phyloP scores from a whole-genome alignment of 2,113 vertebrate genomes.

The Brienomyrus longianalis region DNA sequence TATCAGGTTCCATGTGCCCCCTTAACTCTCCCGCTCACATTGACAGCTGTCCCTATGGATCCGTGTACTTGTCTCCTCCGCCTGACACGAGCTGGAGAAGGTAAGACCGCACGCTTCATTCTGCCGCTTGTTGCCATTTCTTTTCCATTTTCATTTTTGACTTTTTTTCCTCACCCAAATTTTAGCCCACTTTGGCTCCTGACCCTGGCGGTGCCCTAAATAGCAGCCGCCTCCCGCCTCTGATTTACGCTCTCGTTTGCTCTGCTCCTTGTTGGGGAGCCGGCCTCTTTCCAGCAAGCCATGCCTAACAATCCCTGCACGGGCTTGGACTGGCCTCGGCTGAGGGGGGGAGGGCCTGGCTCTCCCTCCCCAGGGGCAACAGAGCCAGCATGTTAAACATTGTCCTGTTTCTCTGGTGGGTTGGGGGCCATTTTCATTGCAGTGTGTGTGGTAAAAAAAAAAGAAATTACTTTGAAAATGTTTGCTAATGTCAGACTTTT shows the following conservation, averaged over 20 bases:
- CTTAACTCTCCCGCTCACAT: constrained; percentile 76
- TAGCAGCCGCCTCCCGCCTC: neutral
- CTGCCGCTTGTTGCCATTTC: neutral
- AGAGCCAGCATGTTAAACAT: neutral
- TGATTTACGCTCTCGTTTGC: neutral
- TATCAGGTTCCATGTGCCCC: constrained; percentile 27
- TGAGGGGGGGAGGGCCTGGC: neutral
- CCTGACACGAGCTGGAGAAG: constrained; percentile 97
- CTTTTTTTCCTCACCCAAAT: neutral
- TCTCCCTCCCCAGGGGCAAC: neutral
- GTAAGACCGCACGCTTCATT: constrained; percentile 52
- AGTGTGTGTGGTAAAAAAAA: neutral
- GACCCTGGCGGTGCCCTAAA: neutral
- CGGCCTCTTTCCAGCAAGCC: neutral
- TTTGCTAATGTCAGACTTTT: neutral
- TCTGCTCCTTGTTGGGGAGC: neutral
- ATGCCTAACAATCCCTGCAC: neutral
- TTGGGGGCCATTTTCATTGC: neutral
- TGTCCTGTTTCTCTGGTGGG: neutral
- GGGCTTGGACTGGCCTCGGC: neutral
- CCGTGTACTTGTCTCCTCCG: constrained; percentile 92
- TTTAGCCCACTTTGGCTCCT: neutral
- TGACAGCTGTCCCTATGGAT: constrained; percentile 94
- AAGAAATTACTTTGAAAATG: neutral
- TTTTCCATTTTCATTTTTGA: neutral